These are phyloP conservation scores for Sparus aurata DNA, from an alignment of 2,797 vertebrate species.

Conservation along the genomic window DNA sequence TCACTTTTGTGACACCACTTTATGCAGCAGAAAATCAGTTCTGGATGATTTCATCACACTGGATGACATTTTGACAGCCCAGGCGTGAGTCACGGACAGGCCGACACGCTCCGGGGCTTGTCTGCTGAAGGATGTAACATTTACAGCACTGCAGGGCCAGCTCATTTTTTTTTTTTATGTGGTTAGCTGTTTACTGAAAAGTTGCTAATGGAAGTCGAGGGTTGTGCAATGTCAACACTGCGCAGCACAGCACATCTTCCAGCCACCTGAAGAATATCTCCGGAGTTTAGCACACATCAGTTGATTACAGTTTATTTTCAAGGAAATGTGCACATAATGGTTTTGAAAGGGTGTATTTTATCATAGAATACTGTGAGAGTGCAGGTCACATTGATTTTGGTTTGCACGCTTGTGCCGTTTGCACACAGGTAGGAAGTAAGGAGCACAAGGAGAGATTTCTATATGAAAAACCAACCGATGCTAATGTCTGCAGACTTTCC, in stretches of 20 bases:
- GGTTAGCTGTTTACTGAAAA: slow-evolving; percentile 11
- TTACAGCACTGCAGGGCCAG: background rate
- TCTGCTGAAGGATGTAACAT: background rate
- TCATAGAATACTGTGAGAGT: too few species aligned
- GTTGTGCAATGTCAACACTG: background rate
- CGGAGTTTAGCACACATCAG: background rate
- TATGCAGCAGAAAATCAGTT: slow-evolving; percentile 4
- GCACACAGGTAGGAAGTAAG: too few species aligned
- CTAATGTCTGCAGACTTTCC: too few species aligned
- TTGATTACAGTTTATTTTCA: background rate
- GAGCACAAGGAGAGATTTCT: too few species aligned
- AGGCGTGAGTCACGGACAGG: slow-evolving; percentile 11
- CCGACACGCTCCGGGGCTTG: background rate
- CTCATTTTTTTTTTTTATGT: slow-evolving; percentile 18
- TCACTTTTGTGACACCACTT: background rate
- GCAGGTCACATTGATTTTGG: background rate
- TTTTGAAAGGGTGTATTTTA: background rate
- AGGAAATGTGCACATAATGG: background rate
- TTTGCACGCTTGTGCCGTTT: background rate
- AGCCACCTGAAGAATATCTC: background rate
- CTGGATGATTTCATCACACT: slow-evolving; percentile 2
- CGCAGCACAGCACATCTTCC: background rate
- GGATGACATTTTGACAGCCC: slow-evolving; percentile 21
- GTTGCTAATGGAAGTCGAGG: slow-evolving; percentile 14
- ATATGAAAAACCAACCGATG: too few species aligned